These are phyloP conservation scores for Stenichneumon culpator DNA, from an alignment of 2,888 invertebrate species.

Conservation along the genomic window DNA sequence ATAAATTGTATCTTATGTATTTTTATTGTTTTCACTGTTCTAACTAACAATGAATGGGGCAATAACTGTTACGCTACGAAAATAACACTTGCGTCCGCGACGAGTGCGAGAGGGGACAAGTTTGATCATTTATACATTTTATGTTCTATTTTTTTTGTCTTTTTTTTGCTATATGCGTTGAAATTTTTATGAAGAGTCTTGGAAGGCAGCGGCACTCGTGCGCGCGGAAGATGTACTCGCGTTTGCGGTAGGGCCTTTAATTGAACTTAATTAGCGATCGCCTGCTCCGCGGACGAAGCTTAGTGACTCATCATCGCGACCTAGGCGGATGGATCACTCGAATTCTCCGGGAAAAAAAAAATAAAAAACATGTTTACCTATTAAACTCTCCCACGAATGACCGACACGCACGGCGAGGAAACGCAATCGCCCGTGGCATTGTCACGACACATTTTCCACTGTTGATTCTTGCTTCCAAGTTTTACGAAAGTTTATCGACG, in stretches of 20 bases:
- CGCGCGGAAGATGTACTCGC: slow-evolving; percentile 65
- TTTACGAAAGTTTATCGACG: not conserved
- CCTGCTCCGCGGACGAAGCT: slow-evolving; percentile 70
- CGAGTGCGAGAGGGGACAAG: not conserved
- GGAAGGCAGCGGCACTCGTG: slow-evolving; percentile 38
- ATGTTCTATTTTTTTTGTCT: not conserved
- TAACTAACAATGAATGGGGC: slow-evolving; percentile 2
- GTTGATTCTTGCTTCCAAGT: not conserved
- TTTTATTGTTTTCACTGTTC: not conserved
- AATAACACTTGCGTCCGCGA: not conserved
- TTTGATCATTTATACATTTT: not conserved
- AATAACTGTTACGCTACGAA: slow-evolving; percentile 1
- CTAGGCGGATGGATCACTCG: slow-evolving; percentile 55
- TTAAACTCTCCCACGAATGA: slow-evolving; percentile 36
- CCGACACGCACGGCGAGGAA: not conserved
- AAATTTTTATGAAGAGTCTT: slow-evolving; percentile 16
- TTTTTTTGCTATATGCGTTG: not conserved
- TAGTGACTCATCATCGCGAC: slow-evolving; percentile 73
- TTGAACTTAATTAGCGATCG: slow-evolving; percentile 81
- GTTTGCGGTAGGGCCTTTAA: slow-evolving; percentile 77
- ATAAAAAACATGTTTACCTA: slow-evolving; percentile 43
- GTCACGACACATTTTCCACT: not conserved
- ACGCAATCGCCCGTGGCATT: not conserved
- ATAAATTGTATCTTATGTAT: no score
- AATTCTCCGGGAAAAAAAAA: slow-evolving; percentile 48